phyloP scores from a whole-genome alignment of 2,888 invertebrate genomes.

The Ametastegia equiseti region DNA sequence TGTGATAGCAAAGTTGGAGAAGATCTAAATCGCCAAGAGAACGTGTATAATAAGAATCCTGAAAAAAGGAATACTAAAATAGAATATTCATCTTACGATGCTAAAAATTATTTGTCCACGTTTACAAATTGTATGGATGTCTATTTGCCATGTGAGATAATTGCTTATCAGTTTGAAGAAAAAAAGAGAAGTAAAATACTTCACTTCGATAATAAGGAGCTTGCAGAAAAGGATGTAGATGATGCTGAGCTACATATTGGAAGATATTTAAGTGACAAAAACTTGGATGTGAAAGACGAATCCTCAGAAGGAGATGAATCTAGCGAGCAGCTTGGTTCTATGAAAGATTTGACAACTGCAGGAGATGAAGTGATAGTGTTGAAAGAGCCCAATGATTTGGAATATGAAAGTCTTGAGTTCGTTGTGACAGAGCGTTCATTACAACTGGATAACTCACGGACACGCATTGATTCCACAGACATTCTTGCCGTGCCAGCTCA shows the following conservation, averaged over 20 bases:
- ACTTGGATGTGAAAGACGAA: not conserved
- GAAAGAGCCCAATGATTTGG: not conserved
- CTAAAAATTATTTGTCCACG: constrained; percentile 26
- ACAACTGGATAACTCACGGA: not conserved
- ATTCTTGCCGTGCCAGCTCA: constrained; percentile 27
- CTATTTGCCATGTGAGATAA: constrained; percentile 26
- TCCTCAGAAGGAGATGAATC: constrained; percentile 23
- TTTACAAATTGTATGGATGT: constrained; percentile 28
- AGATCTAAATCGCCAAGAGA: too few relatives aligned
- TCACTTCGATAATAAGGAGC: constrained; percentile 12
- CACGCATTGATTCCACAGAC: not conserved
- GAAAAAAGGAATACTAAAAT: not conserved
- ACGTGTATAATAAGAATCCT: too few relatives aligned
- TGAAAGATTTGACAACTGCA: not conserved
- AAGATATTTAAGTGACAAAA: not conserved
- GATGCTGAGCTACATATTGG: constrained; percentile 16
- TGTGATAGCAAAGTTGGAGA: not conserved
- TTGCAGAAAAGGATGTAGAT: not conserved
- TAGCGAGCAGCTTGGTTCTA: constrained; percentile 13
- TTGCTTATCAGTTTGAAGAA: constrained; percentile 21
- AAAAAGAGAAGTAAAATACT: not conserved
- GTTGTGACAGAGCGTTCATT: not conserved
- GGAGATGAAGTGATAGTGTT: not conserved
- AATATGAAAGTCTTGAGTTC: constrained; percentile 5
- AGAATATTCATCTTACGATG: constrained; percentile 8